phyloP scores from a whole-genome alignment of 2,113 vertebrate species.

The Leptocoma aspasia region DNA sequence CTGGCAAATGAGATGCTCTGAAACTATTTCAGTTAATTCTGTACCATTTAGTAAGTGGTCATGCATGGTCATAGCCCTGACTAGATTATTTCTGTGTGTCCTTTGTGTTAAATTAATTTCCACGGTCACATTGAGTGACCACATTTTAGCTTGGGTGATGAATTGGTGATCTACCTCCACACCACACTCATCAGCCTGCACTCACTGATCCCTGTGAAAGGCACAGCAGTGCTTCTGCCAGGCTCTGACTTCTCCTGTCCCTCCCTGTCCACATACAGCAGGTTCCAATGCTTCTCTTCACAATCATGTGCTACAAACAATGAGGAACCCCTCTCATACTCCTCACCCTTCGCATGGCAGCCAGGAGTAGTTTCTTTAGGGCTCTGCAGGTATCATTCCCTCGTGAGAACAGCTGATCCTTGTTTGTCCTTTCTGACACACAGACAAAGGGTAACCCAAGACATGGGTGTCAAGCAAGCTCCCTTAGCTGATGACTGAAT shows the following conservation, averaged over 20 bases:
- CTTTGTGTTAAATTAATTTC: background rate
- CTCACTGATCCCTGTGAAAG: background rate
- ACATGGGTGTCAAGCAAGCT: background rate
- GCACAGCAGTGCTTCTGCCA: background rate
- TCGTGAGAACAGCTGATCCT: fast-evolving
- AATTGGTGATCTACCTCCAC: background rate
- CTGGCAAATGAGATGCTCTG: background rate
- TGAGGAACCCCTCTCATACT: fast-evolving
- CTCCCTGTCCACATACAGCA: background rate
- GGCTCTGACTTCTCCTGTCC: background rate
- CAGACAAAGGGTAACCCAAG: background rate
- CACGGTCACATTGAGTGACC: background rate
- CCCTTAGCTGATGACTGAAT: background rate
- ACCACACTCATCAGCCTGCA: background rate
- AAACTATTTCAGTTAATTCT: background rate
- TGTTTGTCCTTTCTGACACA: background rate
- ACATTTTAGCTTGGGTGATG: background rate
- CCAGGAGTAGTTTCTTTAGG: background rate
- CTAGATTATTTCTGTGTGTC: background rate
- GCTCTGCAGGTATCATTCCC: background rate
- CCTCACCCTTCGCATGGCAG: background rate
- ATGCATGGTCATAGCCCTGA: background rate
- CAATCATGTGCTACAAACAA: background rate
- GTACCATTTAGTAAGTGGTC: background rate
- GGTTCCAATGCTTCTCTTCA: background rate